Base-by-base conservation (phyloP, 2,888 invertebrate genomes). In the Cheilosia scutellata region DNA sequence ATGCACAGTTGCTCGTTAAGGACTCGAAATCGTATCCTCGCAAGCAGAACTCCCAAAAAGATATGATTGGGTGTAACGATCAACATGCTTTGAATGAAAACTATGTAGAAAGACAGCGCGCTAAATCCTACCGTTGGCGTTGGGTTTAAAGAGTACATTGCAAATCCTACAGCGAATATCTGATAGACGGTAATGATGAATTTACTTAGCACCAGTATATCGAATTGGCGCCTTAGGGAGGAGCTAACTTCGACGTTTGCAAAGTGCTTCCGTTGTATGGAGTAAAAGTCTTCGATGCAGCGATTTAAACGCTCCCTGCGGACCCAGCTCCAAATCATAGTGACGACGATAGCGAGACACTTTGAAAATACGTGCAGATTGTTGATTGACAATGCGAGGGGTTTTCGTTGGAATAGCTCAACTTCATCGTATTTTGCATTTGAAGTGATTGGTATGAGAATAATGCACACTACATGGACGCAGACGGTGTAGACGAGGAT, bases 361-460 rank as follows among this genome's bases (percentile, higher is more conserved):
- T 57, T 57, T 4, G 57, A 44, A 25, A 6, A 16, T 5, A 70
- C 57, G 25, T 44, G 57, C 4, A 57, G 0, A 0, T 31, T n/a
- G 25, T 55, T 57, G 0, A 70, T 42, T 5, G 0, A 11, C n/a
- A 0, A 57, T 2, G 57, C 20, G 2, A 57, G 6, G 1, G 68
- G 57, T 29, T 70, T 57, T 9, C n/a, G 57, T 4, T 20, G 11
- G 33, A 70, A 70, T 1, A 57, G n/a, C 33, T 31, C 44, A 6
- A 70, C 25, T 20, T 70, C 47, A 1, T 47, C 44, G 16, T 31
- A 55, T 13, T 20, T 44, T 29, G 25, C 31, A 25, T 16, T 25
- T 25, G 7, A 3, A 2, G 33, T 25, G 9, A 47, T 1, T 6
- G 70, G 57, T 1, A 57, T 25, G 5, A 33, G 25, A 11, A 20